Percentiles rank a stretch among this genome's conserved stretches.
These are phyloP conservation scores for Notamacropus eugenii DNA, from an alignment of 2,797 vertebrate species.

Conservation along the genomic window DNA sequence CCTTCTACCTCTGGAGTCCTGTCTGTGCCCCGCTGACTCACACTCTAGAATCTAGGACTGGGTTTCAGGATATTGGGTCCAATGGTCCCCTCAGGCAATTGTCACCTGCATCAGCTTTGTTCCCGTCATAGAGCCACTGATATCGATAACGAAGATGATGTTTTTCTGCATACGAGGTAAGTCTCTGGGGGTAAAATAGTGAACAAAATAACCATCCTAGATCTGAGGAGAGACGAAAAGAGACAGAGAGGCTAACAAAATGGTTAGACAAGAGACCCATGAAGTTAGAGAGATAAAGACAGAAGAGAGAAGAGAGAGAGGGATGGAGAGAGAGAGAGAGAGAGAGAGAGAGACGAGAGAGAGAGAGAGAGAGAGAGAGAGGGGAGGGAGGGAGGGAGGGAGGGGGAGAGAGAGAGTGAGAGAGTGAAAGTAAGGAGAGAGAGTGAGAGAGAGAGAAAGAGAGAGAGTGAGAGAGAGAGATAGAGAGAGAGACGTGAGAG, in stretches of 20 bases:
- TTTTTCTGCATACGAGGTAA: conserved; percentile 90
- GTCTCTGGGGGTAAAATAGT: conserved; percentile 90
- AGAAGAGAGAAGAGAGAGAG: neutral
- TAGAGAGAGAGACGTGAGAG: no score
- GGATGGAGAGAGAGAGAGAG: neutral
- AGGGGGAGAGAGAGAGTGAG: no score
- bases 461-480: no score
- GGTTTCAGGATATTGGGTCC: neutral
- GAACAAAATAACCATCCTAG: conserved; percentile 90
- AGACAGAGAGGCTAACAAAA: neutral
- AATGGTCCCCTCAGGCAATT: neutral
- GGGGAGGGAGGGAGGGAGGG: neutral
- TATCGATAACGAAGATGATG: conserved; percentile 91
- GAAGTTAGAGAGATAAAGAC: neutral
- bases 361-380: neutral
- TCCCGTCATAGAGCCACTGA: conserved; percentile 92
- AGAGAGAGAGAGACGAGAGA: no score
- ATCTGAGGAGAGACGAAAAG: conserved; percentile 81
- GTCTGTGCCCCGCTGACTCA: no score
- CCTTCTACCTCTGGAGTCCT: neutral
- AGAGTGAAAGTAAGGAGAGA: neutral
- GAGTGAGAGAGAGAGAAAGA: neutral
- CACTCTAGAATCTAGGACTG: neutral
- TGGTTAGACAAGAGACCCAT: neutral
- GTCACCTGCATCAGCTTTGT: conserved; percentile 93